Percentiles rank a stretch among this genome's conserved stretches.
Conservation (phyloP, 1,140 invertebrate genomes). For the Dryas iulia region DNA sequence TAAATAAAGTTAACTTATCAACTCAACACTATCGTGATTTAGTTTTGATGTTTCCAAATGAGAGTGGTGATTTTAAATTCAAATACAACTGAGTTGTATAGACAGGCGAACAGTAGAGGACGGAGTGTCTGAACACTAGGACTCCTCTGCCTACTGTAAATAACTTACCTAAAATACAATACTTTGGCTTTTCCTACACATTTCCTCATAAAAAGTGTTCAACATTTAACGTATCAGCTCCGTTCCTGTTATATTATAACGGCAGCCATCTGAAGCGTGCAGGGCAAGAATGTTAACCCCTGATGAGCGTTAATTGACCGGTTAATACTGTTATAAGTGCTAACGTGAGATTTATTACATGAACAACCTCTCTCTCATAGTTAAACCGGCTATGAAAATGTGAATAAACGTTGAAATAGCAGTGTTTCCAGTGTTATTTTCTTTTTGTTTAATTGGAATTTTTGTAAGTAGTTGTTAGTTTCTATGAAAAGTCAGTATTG, state of each 20-base stretch:
- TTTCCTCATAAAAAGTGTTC: too few species aligned
- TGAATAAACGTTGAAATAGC: neutral
- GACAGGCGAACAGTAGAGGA: too few species aligned
- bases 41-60: too few species aligned
- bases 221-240: neutral
- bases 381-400: neutral
- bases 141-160: too few species aligned
- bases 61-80: too few species aligned
- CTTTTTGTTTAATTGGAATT: neutral
- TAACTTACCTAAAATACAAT: too few species aligned
- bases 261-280: neutral
- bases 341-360: neutral
- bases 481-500: neutral
- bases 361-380: neutral
- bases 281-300: neutral
- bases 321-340: neutral
- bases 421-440: neutral
- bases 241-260: neutral
- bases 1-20: too few species aligned
- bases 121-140: too few species aligned
- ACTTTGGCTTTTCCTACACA: too few species aligned
- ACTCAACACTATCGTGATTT: too few species aligned
- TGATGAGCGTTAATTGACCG: conserved; percentile 2
- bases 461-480: neutral
- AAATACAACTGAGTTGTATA: too few species aligned